phyloP scores from a whole-genome alignment of 2,113 vertebrate species.

The Odontophorus gujanensis region DNA sequence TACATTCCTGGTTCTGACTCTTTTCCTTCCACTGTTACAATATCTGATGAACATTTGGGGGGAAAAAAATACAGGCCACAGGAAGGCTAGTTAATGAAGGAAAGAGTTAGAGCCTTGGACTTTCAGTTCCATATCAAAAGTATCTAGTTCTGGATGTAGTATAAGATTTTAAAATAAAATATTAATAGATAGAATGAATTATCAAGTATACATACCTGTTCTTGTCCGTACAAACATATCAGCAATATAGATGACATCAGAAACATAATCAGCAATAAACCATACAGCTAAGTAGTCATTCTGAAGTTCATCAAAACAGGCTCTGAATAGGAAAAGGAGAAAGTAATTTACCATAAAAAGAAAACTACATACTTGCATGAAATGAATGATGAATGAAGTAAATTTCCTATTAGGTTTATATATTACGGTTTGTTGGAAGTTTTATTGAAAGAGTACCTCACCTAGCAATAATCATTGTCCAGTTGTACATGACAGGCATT shows the following conservation, averaged over 20 bases:
- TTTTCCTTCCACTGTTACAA: neutral
- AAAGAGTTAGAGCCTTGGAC: neutral
- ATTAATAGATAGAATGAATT: neutral
- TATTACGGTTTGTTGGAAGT: neutral
- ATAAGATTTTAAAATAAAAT: neutral
- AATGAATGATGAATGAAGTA: neutral
- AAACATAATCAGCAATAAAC: conserved; percentile 87
- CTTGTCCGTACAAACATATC: conserved; percentile 94
- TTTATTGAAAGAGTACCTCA: conserved; percentile 59
- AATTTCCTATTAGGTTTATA: neutral
- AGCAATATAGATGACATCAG: conserved; percentile 84
- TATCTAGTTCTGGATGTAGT: neutral
- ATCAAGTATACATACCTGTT: conserved; percentile 81
- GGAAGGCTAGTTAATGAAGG: neutral
- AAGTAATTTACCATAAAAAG: neutral
- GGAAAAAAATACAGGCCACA: neutral
- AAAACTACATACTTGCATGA: neutral
- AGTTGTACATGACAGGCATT: conserved; percentile 98
- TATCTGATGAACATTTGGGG: neutral
- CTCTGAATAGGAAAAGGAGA: conserved; percentile 79
- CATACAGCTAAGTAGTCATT: conserved; percentile 83
- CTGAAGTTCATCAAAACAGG: conserved; percentile 96
- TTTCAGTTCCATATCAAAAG: neutral
- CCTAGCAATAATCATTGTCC: conserved; percentile 95
- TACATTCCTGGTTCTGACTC: neutral